A percentile compares a stretch with the other conserved stretches of the same genome.
Conservation (phyloP, 2,797 vertebrate species). For the Denticeps clupeoides region DNA sequence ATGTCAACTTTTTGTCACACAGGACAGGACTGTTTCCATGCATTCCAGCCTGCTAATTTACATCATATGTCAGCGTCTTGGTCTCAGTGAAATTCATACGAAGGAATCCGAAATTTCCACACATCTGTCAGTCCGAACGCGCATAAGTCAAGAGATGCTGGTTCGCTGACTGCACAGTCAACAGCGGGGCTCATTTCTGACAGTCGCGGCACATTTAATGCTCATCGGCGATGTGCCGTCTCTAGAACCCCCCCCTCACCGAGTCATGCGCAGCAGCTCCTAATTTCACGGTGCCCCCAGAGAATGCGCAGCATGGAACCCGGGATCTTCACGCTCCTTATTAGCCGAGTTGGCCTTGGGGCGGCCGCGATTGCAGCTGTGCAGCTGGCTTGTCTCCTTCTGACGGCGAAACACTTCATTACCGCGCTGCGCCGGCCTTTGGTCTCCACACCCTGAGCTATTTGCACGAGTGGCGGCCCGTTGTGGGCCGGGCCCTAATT, state of each 20-base stretch:
- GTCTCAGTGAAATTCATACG: no score
- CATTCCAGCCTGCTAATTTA: no score
- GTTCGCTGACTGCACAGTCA: no score
- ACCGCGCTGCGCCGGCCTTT: background rate
- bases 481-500: slow-evolving; percentile 9
- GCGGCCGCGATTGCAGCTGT: slow-evolving; percentile 4
- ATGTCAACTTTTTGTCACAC: no score
- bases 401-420: slow-evolving; percentile 1
- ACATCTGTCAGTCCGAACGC: no score
- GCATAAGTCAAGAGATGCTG: no score
- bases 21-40: no score
- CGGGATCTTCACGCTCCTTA: background rate
- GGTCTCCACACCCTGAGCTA: slow-evolving; percentile 2
- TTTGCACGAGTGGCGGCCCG: slow-evolving; percentile 1
- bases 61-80: no score
- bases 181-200: no score
- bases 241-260: no score
- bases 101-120: no score
- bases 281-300: background rate
- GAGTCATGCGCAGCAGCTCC: background rate
- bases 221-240: no score
- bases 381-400: slow-evolving; percentile 9
- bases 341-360: background rate
- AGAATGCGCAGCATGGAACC: background rate
- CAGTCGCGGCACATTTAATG: background rate